phyloP scores from a whole-genome alignment of 2,113 vertebrate genomes.

The Machaerirhynchus nigripectus region DNA sequence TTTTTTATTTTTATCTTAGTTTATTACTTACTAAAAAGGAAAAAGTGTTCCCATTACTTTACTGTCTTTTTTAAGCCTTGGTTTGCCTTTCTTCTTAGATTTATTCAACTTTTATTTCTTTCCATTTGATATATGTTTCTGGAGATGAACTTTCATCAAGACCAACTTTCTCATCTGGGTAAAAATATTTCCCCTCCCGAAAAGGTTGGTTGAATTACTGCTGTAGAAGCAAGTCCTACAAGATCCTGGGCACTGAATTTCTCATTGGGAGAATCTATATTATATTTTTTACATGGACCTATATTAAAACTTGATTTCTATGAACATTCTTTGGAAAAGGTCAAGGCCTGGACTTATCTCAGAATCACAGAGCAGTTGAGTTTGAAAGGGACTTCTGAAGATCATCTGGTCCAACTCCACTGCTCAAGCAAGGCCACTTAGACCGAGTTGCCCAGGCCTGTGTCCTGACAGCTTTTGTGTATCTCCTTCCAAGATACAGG shows the following conservation, averaged over 20 bases:
- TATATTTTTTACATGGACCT: background rate
- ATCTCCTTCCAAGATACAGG: background rate
- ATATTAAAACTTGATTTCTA: background rate
- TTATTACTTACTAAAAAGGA: background rate
- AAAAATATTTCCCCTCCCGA: background rate
- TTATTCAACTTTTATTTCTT: background rate
- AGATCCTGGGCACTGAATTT: background rate
- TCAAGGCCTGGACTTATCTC: background rate
- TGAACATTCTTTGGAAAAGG: background rate
- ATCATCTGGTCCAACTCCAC: background rate
- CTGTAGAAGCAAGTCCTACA: background rate
- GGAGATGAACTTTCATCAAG: background rate
- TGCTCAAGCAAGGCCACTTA: background rate
- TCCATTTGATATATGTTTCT: background rate
- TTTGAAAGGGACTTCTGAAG: background rate
- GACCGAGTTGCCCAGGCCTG: background rate
- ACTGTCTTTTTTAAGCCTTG: background rate
- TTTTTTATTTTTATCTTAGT: background rate
- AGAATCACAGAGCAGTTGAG: background rate
- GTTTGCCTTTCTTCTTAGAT: background rate
- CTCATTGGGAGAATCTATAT: background rate
- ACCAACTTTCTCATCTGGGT: background rate
- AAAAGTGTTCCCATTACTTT: background rate
- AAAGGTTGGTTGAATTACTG: background rate
- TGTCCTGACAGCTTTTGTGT: background rate